phyloP scores from a whole-genome alignment of 53 echinoderm and acorn worm species.

The Mesocentrotus franciscanus region DNA sequence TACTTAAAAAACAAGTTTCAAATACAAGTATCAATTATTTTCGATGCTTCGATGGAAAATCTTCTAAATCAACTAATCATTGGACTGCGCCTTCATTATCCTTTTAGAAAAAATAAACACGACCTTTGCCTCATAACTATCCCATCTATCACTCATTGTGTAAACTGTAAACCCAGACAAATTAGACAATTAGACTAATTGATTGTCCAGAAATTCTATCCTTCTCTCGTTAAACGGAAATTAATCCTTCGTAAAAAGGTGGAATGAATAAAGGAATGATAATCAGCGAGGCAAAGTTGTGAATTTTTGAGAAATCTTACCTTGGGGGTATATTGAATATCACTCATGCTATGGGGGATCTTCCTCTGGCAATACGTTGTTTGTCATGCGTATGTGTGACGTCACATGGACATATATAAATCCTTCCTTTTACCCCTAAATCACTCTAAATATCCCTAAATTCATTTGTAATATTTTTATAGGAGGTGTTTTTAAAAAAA shows the following conservation, averaged over 20 bases:
- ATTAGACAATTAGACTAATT: background rate
- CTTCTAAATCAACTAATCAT: background rate
- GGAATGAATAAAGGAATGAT: background rate
- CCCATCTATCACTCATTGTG: background rate
- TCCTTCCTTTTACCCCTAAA: too few relatives aligned
- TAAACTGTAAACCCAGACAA: constrained; percentile 5
- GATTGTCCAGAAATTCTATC: background rate
- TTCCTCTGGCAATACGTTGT: too few relatives aligned
- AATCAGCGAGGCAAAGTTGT: background rate
- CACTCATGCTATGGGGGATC: too few relatives aligned
- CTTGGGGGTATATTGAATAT: too few relatives aligned
- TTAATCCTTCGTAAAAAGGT: background rate
- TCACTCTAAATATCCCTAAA: too few relatives aligned
- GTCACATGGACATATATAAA: too few relatives aligned
- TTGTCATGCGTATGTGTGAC: too few relatives aligned
- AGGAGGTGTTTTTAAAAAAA: too few relatives aligned
- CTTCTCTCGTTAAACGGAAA: background rate
- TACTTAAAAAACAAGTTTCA: too few relatives aligned
- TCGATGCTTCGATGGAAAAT: background rate
- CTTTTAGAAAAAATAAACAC: background rate
- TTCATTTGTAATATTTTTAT: too few relatives aligned
- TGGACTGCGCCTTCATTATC: background rate
- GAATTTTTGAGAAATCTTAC: background rate
- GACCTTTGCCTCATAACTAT: background rate
- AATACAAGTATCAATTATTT: too few relatives aligned